Percentiles rank a stretch among this genome's conserved stretches.
phyloP scores from a whole-genome alignment of 2,888 invertebrate genomes.

The Cylloceria caligata region DNA sequence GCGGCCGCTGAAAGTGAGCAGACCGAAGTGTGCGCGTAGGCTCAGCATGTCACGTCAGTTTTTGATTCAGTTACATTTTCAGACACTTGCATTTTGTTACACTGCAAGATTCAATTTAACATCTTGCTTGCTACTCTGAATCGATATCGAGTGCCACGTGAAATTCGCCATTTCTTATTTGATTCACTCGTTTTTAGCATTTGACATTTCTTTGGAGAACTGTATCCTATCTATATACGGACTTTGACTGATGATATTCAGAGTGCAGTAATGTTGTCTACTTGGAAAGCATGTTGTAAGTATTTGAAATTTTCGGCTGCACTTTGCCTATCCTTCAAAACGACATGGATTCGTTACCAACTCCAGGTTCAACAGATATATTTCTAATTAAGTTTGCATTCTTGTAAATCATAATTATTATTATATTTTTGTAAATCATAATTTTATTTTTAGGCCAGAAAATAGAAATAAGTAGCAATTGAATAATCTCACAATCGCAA shows the following conservation, averaged over 20 bases:
- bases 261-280: conserved; percentile 69
- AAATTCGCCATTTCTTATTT: background rate
- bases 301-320: conserved; percentile 57
- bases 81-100: too few relatives aligned
- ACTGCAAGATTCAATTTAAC: background rate
- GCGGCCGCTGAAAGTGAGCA: conserved; percentile 58
- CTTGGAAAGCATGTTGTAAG: conserved; percentile 78
- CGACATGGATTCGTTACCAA: background rate
- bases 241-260: background rate
- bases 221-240: background rate
- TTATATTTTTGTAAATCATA: too few relatives aligned
- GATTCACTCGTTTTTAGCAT: background rate
- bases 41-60: background rate
- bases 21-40: conserved; percentile 31
- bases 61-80: too few relatives aligned
- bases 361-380: background rate
- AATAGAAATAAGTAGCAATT: too few relatives aligned
- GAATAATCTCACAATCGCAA: too few relatives aligned
- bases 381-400: background rate
- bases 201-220: background rate
- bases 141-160: background rate
- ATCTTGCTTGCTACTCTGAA: too few relatives aligned
- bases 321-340: background rate
- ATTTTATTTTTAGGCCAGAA: too few relatives aligned
- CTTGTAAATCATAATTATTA: too few relatives aligned